A percentile compares a stretch with the other conserved stretches of the same genome.
These are phyloP conservation scores for Tragelaphus imberbis DNA, from an alignment of 2,113 vertebrate species.

Conservation along the genomic window DNA sequence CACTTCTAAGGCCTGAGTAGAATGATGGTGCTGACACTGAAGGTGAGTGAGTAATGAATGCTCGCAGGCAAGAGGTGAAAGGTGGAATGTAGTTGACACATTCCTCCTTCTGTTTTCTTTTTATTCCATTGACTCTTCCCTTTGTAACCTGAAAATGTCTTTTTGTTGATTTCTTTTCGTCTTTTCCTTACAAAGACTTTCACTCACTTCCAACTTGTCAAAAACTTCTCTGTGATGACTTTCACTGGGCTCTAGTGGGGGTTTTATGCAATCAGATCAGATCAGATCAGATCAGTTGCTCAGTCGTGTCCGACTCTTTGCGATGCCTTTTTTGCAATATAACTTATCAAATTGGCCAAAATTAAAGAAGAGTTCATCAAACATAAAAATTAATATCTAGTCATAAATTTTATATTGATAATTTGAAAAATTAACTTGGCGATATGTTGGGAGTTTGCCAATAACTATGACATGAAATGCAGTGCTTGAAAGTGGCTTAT, in stretches of 20 bases:
- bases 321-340: background rate
- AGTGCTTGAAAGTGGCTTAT: background rate
- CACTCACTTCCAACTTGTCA: background rate
- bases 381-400: background rate
- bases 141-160: background rate
- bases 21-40: background rate
- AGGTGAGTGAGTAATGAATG: background rate
- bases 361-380: background rate
- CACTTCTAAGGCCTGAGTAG: background rate
- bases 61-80: background rate
- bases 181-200: background rate
- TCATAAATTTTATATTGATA: background rate
- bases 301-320: too few relatives aligned
- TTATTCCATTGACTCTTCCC: background rate
- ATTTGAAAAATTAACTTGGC: background rate
- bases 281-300: too few relatives aligned
- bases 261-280: background rate
- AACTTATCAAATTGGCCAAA: background rate
- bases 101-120: background rate
- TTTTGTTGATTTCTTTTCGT: background rate
- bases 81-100: fast-evolving
- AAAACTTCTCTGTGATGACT: background rate
- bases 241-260: fast-evolving
- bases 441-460: background rate
- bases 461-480: background rate